A percentile compares a stretch with the other conserved stretches of the same genome.
Evolutionary conservation across 2,113 vertebrate genomes (phyloP).

Genomic region (Hystrix brachyura): DNA sequence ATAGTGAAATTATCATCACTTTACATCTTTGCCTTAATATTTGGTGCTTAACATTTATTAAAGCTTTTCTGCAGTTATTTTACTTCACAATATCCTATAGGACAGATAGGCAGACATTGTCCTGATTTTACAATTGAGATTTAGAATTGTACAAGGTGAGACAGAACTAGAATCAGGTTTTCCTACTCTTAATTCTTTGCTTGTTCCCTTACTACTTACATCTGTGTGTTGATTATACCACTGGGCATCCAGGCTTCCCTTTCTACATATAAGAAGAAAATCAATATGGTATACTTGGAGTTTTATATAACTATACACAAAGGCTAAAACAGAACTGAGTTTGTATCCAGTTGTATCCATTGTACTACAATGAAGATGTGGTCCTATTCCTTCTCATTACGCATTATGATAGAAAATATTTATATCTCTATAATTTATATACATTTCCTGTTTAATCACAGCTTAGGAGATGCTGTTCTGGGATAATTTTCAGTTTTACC

Average conservation of each 20-base stretch:
- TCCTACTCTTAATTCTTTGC: not conserved
- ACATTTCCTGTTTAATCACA: conserved; percentile 12
- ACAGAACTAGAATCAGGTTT: conserved; percentile 44
- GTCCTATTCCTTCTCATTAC: not conserved
- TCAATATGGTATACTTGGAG: conserved; percentile 1
- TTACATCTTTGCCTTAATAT: conserved; percentile 15
- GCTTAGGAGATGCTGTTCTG: conserved; percentile 16
- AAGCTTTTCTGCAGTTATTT: conserved; percentile 45
- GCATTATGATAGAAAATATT: conserved; percentile 6
- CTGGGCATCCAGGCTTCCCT: not conserved
- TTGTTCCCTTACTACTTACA: not conserved
- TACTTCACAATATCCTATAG: conserved; percentile 2
- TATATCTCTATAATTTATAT: not conserved
- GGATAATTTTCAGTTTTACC: conserved; percentile 42
- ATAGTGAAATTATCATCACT: not conserved
- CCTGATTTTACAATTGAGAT: conserved; percentile 20
- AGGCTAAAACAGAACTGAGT: conserved; percentile 42
- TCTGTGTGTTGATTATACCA: not conserved
- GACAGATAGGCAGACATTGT: not conserved
- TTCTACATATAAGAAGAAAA: conserved; percentile 56
- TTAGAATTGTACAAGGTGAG: not conserved
- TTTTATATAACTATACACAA: conserved; percentile 8
- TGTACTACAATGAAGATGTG: conserved; percentile 15
- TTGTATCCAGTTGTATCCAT: not conserved
- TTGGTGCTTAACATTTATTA: conserved; percentile 47